Conservation (phyloP, 2,888 invertebrate genomes). For the Conchocele bisecta region DNA sequence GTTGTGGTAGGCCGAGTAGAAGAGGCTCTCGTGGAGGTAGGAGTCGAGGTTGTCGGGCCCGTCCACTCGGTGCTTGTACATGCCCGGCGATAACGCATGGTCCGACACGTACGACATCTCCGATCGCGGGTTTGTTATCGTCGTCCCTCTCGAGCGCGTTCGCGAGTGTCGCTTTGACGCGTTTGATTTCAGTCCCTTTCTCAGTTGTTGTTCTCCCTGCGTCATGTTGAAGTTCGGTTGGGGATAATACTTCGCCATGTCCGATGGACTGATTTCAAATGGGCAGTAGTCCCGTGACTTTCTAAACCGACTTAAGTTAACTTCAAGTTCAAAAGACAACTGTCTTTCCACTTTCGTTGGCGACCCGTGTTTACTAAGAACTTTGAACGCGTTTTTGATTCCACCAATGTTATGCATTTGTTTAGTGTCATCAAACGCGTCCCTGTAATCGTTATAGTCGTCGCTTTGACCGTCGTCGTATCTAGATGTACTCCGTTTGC, state of each 20-base stretch:
- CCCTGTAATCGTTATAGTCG: constrained; percentile 52
- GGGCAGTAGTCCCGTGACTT: constrained; percentile 68
- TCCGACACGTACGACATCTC: neutral
- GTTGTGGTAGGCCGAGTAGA: no score
- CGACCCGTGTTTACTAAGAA: constrained; percentile 65
- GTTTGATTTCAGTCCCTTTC: constrained; percentile 59
- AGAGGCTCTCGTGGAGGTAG: no score
- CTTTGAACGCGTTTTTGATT: constrained; percentile 67
- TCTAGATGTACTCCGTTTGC: constrained; percentile 26
- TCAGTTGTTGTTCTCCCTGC: constrained; percentile 58
- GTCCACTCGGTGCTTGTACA: neutral
- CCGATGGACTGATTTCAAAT: constrained; percentile 60
- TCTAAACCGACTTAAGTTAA: constrained; percentile 65
- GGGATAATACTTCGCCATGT: constrained; percentile 62
- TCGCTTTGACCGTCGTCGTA: constrained; percentile 43
- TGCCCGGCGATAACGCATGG: constrained; percentile 5
- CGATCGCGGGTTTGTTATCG: neutral
- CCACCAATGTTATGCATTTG: constrained; percentile 69
- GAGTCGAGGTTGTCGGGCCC: constrained; percentile 48
- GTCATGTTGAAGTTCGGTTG: constrained; percentile 58
- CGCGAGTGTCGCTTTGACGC: constrained; percentile 35
- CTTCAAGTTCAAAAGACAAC: constrained; percentile 66
- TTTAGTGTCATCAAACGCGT: constrained; percentile 26
- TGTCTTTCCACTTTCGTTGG: constrained; percentile 71
- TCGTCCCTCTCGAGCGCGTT: constrained; percentile 17